Base-by-base conservation (phyloP, 2,888 invertebrate genomes). In the Achlya flavicornis region DNA sequence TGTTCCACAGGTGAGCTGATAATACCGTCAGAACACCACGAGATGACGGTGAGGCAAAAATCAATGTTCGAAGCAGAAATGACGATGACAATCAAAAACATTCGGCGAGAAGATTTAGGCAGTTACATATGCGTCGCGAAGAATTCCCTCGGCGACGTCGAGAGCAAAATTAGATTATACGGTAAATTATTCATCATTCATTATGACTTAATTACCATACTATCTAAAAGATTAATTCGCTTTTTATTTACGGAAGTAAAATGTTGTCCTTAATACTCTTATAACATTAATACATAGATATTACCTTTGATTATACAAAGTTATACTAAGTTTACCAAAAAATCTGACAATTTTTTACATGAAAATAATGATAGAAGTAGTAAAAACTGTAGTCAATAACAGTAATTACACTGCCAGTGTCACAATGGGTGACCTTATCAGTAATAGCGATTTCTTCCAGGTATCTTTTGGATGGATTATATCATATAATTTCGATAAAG, bases 71-170 rank as follows among this genome's bases (percentile, higher is more conserved):
- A 98, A 88, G 96, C 97, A 0, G 96, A 96, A 82, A 98, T 98
- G 98, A 95, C 96, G 38, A 95, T 98, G 91, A 96, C 95, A 63
- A 97, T 98, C 74, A 95, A 96, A 75, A 96, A 96, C 81, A 96
- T 98, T 72, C 96, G 96, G 68, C 94, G 95, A 70, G 95, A 96
- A 67, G 97, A 98, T 83, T 95, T 97, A 59, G 98, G 98, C 62
- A 96, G 96, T 62, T 98, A 98, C 89, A 95, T 96, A 63, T 98
- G 98, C 86, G 97, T 97, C 58, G 98, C 98, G 19, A 97, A 97
- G 85, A 97, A 97, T 86, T 97, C 97, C 1, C 94, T 98, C 4
- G 98, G 98, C 5, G 98, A 97, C 80, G 97, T 97, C 61, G 98
- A 98, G 85, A 97, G 97, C 94, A 97, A 96, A 89, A 98, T 98